Evolutionary conservation across 2,888 invertebrate genomes (phyloP).

Genomic region (Phasia obesa): DNA sequence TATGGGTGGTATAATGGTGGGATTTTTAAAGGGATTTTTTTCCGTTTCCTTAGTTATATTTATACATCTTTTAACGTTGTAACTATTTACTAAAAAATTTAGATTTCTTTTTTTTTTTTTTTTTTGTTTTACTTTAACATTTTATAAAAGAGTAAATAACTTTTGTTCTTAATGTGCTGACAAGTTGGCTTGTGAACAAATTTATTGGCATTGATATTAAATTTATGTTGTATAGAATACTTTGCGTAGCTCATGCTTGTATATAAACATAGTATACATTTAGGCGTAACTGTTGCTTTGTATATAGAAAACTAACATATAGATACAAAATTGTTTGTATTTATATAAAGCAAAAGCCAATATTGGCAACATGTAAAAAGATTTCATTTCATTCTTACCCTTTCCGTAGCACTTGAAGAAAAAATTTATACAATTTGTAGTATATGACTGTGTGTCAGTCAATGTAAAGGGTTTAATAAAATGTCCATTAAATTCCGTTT

Average conservation of each 20-base stretch:
- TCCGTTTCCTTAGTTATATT: constrained; percentile 17
- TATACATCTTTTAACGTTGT: constrained; percentile 18
- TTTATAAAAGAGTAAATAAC: constrained; percentile 55
- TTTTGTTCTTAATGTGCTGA: constrained; percentile 67
- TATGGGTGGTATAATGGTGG: constrained; percentile 3
- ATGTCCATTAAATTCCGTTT: constrained; percentile 58
- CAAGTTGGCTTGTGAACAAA: constrained; percentile 67
- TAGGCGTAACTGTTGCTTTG: constrained; percentile 69
- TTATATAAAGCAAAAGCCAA: neutral
- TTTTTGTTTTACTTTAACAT: constrained; percentile 1
- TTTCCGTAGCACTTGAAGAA: neutral
- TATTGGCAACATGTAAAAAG: constrained; percentile 4
- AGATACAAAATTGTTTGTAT: neutral
- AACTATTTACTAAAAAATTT: constrained; percentile 26
- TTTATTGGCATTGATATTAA: constrained; percentile 69
- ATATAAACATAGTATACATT: constrained; percentile 45
- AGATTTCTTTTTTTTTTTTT: neutral
- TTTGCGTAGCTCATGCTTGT: constrained; percentile 18
- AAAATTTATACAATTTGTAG: neutral
- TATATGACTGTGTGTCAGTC: constrained; percentile 27
- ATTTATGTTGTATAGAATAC: constrained; percentile 57
- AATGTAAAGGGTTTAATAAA: constrained; percentile 57
- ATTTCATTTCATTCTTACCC: neutral
- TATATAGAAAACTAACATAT: neutral
- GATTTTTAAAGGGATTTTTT: constrained; percentile 3